Conservation (phyloP, 2,888 invertebrate genomes). For the Tachina fera region DNA sequence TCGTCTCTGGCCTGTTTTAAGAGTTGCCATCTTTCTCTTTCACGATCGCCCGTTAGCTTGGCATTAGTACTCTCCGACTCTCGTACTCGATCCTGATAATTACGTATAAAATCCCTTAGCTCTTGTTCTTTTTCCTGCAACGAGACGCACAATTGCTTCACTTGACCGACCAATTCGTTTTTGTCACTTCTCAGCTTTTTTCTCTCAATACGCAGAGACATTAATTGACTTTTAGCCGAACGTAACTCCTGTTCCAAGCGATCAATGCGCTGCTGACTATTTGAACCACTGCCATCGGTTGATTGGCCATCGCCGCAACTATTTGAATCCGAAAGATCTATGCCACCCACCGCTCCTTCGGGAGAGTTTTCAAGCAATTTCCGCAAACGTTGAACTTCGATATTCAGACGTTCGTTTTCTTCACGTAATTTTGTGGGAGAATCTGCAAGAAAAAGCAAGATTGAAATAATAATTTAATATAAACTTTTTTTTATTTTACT, state of each 20-base stretch:
- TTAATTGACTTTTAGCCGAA: constrained; percentile 80
- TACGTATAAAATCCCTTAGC: constrained; percentile 95
- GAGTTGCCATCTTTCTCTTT: constrained; percentile 94
- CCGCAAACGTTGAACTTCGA: constrained; percentile 80
- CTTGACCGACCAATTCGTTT: constrained; percentile 95
- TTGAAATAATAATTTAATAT: not conserved
- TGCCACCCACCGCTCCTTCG: constrained; percentile 84
- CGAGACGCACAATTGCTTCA: constrained; percentile 96
- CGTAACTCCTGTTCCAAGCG: constrained; percentile 83
- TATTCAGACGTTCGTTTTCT: constrained; percentile 90
- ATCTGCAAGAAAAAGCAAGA: constrained; percentile 73
- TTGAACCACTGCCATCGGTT: constrained; percentile 79
- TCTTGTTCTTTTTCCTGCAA: constrained; percentile 97
- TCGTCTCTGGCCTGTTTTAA: constrained; percentile 94
- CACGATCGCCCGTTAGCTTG: constrained; percentile 87
- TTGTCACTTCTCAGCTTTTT: constrained; percentile 96
- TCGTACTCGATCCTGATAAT: constrained; percentile 95
- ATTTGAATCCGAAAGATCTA: constrained; percentile 81
- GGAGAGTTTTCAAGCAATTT: constrained; percentile 85
- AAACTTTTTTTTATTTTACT: not conserved
- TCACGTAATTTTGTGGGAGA: constrained; percentile 82
- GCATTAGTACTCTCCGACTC: constrained; percentile 88
- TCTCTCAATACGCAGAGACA: constrained; percentile 93
- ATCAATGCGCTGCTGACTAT: constrained; percentile 83
- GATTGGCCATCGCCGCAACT: constrained; percentile 83